These are phyloP conservation scores for Mormyrus hasselquistii DNA, from an alignment of 2,797 vertebrate genomes.

Conservation along the genomic window DNA sequence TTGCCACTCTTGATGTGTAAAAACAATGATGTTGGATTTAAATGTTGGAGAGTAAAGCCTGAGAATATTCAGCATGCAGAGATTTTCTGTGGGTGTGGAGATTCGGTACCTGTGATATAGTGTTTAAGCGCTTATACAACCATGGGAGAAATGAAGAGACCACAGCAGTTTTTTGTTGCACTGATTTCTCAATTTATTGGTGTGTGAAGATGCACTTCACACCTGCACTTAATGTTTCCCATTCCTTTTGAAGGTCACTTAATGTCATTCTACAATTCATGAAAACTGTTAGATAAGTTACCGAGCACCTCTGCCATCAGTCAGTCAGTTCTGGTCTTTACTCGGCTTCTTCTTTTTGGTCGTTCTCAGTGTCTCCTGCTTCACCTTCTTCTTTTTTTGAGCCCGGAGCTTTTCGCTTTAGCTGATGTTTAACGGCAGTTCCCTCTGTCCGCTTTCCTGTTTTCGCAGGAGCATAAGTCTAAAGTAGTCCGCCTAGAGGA, in stretches of 20 bases:
- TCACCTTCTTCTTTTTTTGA: background rate
- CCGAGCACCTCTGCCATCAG: background rate
- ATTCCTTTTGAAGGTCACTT: too few relatives aligned
- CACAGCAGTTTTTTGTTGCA: background rate
- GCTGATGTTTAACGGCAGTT: background rate
- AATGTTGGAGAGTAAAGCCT: background rate
- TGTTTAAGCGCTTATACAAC: background rate
- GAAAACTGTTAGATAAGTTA: background rate
- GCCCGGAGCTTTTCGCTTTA: background rate
- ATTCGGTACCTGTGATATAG: background rate
- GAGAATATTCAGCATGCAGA: background rate
- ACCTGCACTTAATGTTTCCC: background rate
- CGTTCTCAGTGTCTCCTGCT: background rate
- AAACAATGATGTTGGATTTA: background rate
- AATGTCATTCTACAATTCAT: background rate
- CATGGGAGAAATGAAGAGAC: background rate
- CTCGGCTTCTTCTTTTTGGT: background rate
- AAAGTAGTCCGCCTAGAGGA: constrained; percentile 77
- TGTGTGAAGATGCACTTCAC: background rate
- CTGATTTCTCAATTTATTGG: background rate
- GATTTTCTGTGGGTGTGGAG: background rate
- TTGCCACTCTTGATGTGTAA: background rate
- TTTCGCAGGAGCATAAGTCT: constrained; percentile 77
- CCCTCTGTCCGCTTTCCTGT: constrained; percentile 17
- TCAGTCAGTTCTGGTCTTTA: background rate